A percentile compares a stretch with the other conserved stretches of the same genome.
These are phyloP conservation scores for Bradypodion pumilum DNA, from an alignment of 2,797 vertebrate species.

Conservation along the genomic window DNA sequence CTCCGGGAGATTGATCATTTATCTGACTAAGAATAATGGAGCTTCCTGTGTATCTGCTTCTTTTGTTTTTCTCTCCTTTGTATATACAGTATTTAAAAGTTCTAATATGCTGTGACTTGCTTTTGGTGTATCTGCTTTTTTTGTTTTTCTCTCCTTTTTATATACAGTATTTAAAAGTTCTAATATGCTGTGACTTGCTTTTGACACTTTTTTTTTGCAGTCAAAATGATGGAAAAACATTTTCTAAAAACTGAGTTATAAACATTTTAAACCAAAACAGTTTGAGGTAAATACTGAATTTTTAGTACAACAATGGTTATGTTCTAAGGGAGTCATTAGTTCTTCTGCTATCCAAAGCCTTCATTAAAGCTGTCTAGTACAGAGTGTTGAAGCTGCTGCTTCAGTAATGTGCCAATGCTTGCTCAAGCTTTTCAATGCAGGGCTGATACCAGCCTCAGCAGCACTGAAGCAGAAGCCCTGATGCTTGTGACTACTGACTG, in stretches of 20 bases:
- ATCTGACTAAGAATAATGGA: background rate
- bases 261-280: constrained; percentile 19
- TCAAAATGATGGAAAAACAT: background rate
- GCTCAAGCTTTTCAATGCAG: constrained; percentile 56
- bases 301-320: background rate
- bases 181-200: background rate
- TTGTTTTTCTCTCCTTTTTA: too few relatives aligned
- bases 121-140: background rate
- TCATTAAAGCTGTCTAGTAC: constrained; percentile 30
- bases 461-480: constrained; percentile 49
- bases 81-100: too few relatives aligned
- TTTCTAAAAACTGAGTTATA: background rate
- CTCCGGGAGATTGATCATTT: background rate
- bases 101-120: too few relatives aligned
- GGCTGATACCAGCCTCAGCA: constrained; percentile 52
- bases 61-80: too few relatives aligned
- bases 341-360: constrained; percentile 35
- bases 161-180: too few relatives aligned
- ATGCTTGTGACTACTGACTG: constrained; percentile 44
- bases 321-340: background rate
- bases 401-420: constrained; percentile 46
- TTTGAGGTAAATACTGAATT: background rate
- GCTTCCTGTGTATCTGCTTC: background rate
- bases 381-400: constrained; percentile 24
- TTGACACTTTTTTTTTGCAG: background rate